A percentile compares a stretch with the other conserved stretches of the same genome.
Evolutionary conservation across 2,113 vertebrate species (phyloP).

Genomic region (Atlantisia rogersi): DNA sequence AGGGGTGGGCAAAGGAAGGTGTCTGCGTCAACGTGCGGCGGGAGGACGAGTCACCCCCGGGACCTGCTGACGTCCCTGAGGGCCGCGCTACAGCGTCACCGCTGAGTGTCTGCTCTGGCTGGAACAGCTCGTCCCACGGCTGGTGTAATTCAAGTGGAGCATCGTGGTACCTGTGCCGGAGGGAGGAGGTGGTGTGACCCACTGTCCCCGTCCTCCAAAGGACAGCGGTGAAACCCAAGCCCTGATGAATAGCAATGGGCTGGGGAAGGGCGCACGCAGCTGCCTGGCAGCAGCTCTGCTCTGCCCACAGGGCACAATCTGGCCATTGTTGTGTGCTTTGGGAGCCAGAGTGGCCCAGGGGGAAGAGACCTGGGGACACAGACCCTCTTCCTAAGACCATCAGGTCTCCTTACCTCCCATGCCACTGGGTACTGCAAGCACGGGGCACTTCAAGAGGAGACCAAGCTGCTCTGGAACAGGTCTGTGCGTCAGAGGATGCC

Average conservation of each 20-base stretch:
- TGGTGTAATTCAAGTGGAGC: neutral
- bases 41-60: neutral
- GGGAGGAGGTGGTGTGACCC: neutral
- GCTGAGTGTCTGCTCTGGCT: neutral
- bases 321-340: neutral
- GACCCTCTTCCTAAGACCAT: neutral
- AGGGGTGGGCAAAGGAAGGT: neutral
- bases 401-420: neutral
- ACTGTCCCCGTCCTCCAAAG: neutral
- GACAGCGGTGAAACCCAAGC: neutral
- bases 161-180: neutral
- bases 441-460: neutral
- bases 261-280: neutral
- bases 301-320: neutral
- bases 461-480: rapidly evolving
- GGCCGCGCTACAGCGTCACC: rapidly evolving
- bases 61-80: neutral
- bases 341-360: neutral
- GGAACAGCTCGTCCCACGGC: constrained; percentile 18
- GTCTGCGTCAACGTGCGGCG: neutral
- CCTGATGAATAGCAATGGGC: neutral
- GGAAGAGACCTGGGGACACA: rapidly evolving
- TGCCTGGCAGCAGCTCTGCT: neutral
- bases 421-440: neutral
- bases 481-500: neutral